Percentiles rank a stretch among this genome's conserved stretches.
phyloP scores from a whole-genome alignment of 92 coral and sea anemone species.

The Phenganax marumi region DNA sequence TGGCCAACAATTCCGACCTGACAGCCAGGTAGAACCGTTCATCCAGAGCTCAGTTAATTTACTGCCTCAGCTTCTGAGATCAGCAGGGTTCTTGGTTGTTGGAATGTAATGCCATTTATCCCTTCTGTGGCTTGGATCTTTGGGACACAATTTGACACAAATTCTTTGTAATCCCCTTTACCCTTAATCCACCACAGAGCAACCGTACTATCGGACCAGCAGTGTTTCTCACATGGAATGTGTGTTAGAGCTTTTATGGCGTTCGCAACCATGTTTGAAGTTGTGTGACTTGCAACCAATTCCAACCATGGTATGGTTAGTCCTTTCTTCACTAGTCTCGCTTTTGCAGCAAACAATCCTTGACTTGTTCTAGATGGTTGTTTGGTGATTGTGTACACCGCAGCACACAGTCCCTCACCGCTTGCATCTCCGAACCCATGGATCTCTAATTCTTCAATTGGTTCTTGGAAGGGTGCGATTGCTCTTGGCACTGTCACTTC shows the following conservation, averaged over 20 bases:
- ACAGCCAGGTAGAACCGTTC: neutral
- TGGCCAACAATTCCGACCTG: neutral
- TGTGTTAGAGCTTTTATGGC: neutral
- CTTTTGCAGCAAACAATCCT: too few species aligned
- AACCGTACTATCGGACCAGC: neutral
- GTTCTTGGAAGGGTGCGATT: neutral
- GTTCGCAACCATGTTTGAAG: neutral
- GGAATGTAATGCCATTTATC: constrained; percentile 1
- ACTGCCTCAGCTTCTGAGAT: neutral
- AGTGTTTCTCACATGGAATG: neutral
- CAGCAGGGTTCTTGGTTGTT: neutral
- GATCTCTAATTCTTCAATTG: neutral
- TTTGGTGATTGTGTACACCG: too few species aligned
- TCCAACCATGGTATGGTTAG: constrained; percentile 21
- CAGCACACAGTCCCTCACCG: neutral
- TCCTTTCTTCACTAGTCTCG: neutral
- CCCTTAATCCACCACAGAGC: neutral
- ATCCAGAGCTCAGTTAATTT: neutral
- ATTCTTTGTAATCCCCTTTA: neutral
- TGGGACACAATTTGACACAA: neutral
- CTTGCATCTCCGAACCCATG: constrained; percentile 12
- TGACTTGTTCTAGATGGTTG: too few species aligned
- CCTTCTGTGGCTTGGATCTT: neutral
- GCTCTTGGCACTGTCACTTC: neutral
- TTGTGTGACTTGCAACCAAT: constrained; percentile 3